phyloP scores from a whole-genome alignment of 37 sponge, comb jelly and placozoan genomes.

The Hormiphora californensis region DNA sequence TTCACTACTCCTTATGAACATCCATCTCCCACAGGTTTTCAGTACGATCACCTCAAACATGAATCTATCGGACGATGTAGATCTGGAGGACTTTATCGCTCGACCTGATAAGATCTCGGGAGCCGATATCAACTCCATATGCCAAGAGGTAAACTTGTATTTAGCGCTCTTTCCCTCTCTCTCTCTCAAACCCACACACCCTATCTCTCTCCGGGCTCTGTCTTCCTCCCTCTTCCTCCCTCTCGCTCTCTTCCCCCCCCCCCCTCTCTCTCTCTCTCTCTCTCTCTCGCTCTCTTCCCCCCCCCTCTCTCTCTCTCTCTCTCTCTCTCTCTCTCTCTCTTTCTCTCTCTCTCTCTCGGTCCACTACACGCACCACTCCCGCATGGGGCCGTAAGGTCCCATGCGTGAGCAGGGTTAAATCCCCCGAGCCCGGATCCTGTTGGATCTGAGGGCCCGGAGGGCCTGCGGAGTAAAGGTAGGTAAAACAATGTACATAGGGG shows the following conservation, averaged over 20 bases:
- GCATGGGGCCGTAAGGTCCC: too few relatives aligned
- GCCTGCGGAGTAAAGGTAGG: too few relatives aligned
- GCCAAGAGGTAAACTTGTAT: constrained; percentile 88
- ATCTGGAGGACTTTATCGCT: constrained; percentile 96
- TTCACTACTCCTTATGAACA: not conserved
- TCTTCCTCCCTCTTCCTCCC: not conserved
- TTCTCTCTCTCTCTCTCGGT: too few relatives aligned
- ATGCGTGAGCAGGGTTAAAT: too few relatives aligned
- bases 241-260: not conserved
- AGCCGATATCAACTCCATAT: constrained; percentile 97
- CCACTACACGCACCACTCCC: too few relatives aligned
- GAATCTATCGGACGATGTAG: constrained; percentile 99
- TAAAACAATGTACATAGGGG: too few relatives aligned
- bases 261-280: not conserved
- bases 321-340: not conserved
- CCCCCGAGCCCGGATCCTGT: too few relatives aligned
- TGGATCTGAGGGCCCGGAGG: too few relatives aligned
- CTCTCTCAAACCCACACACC: too few relatives aligned
- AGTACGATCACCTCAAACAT: constrained; percentile 89
- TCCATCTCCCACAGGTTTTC: constrained; percentile 59
- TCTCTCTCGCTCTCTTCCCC: too few relatives aligned
- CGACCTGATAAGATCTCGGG: constrained; percentile 94
- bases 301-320: not conserved
- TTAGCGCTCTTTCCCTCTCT: too few relatives aligned
- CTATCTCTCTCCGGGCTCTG: not conserved